Conservation (phyloP, 2,797 vertebrate species). For the Neosalanx taihuensis region DNA sequence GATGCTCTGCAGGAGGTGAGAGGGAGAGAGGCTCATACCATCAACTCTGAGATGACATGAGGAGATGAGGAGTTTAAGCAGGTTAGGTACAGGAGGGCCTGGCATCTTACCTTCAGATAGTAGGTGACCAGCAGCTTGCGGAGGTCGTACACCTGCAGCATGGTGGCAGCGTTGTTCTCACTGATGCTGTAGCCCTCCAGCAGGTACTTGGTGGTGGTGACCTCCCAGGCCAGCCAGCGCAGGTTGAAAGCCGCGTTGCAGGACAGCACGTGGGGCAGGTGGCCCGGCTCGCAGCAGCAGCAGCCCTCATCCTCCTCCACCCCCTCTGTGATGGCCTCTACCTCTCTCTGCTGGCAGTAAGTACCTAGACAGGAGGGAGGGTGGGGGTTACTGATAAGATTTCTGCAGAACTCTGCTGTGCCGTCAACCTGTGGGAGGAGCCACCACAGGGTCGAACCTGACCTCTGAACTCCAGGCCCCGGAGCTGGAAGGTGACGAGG, state of each 20-base stretch:
- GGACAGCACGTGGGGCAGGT: conserved; percentile 91
- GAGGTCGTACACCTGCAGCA: conserved; percentile 95
- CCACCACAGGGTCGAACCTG: conserved; percentile 37
- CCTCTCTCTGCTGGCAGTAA: conserved; percentile 96
- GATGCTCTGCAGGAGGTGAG: conserved; percentile 78
- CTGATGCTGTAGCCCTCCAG: conserved; percentile 95
- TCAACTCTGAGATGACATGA: neutral
- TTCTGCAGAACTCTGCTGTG: too few species aligned
- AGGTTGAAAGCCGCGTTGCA: conserved; percentile 95
- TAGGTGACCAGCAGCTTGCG: conserved; percentile 91
- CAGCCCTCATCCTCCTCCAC: conserved; percentile 98
- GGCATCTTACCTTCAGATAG: conserved; percentile 87
- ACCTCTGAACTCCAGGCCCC: conserved; percentile 99
- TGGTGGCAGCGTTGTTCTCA: conserved; percentile 91
- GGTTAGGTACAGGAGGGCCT: neutral
- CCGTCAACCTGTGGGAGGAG: too few species aligned
- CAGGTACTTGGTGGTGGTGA: conserved; percentile 88
- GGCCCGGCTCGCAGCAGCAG: conserved; percentile 97
- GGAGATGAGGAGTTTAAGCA: neutral
- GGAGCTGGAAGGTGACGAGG: conserved; percentile 93
- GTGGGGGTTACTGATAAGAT: neutral
- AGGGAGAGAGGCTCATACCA: conserved; percentile 5
- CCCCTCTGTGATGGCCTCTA: conserved; percentile 97
- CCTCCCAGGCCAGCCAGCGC: conserved; percentile 97
- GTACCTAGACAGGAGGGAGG: conserved; percentile 93